phyloP scores from a whole-genome alignment of 2,888 invertebrate species.

The Leptopilina drosophilae region DNA sequence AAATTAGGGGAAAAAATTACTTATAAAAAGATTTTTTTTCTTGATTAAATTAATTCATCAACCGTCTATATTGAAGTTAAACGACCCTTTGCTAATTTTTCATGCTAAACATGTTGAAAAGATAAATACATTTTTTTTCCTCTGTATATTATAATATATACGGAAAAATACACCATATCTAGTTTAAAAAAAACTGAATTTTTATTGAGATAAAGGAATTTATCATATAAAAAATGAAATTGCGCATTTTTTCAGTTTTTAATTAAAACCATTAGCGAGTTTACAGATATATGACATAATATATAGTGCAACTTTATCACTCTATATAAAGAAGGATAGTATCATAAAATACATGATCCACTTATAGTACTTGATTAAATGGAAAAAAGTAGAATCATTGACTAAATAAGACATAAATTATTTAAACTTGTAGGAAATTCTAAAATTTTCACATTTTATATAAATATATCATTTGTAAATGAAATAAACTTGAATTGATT shows the following conservation, averaged over 20 bases:
- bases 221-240: neutral
- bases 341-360: constrained; percentile 3
- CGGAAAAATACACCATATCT: too few relatives aligned
- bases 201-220: too few relatives aligned
- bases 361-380: neutral
- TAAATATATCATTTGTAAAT: neutral
- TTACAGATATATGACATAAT: neutral
- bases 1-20: too few relatives aligned
- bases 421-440: too few relatives aligned
- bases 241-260: neutral
- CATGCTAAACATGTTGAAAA: neutral
- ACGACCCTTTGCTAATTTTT: neutral
- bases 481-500: neutral
- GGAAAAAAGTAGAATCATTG: constrained; percentile 10
- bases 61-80: neutral
- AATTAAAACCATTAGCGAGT: constrained; percentile 1
- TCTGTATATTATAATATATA: too few relatives aligned
- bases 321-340: neutral
- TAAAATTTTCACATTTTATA: too few relatives aligned
- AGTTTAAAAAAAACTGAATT: too few relatives aligned
- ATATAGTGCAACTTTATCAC: neutral
- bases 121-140: neutral
- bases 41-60: constrained; percentile 1
- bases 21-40: too few relatives aligned
- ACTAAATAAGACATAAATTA: neutral